Evolutionary conservation across 2,113 vertebrate species (phyloP).

Genomic region (Ptyas mucosa): DNA sequence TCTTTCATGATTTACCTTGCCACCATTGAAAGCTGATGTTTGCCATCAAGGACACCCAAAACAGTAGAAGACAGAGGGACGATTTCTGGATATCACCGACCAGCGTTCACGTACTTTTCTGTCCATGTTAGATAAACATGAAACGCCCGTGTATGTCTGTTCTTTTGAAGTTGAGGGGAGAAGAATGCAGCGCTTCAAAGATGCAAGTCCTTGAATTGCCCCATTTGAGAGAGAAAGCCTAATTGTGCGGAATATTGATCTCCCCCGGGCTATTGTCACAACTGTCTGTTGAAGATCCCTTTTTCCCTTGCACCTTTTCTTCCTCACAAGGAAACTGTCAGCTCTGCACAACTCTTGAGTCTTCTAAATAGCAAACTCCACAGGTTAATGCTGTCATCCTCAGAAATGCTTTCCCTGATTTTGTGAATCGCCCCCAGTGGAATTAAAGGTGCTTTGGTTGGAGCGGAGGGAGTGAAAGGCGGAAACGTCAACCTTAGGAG

Average conservation of each 20-base stretch:
- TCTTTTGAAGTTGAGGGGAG: constrained; percentile 62
- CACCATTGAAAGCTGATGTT: constrained; percentile 49
- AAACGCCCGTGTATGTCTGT: constrained; percentile 55
- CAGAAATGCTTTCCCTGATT: constrained; percentile 65
- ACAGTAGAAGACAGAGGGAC: constrained; percentile 35
- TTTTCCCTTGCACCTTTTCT: constrained; percentile 25
- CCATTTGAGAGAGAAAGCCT: constrained; percentile 69
- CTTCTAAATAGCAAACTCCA: constrained; percentile 58
- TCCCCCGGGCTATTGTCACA: constrained; percentile 45
- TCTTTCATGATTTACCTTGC: constrained; percentile 37
- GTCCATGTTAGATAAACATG: constrained; percentile 62
- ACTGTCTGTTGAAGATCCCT: constrained; percentile 52
- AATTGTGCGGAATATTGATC: constrained; percentile 67
- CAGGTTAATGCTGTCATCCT: constrained; percentile 53
- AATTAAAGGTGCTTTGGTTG: constrained; percentile 55
- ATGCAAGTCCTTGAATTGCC: constrained; percentile 64
- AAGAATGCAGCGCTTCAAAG: constrained; percentile 62
- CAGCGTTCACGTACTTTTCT: constrained; percentile 56
- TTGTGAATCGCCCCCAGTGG: constrained; percentile 65
- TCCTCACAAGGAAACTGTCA: constrained; percentile 67
- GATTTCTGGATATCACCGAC: constrained; percentile 43
- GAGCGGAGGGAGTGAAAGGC: constrained; percentile 34
- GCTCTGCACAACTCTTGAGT: constrained; percentile 65
- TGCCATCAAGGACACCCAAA: constrained; percentile 13
- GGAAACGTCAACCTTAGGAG: constrained; percentile 60